A percentile compares a stretch with the other conserved stretches of the same genome.
These are phyloP conservation scores for Cariama cristata DNA, from an alignment of 2,113 vertebrate species.

Conservation along the genomic window DNA sequence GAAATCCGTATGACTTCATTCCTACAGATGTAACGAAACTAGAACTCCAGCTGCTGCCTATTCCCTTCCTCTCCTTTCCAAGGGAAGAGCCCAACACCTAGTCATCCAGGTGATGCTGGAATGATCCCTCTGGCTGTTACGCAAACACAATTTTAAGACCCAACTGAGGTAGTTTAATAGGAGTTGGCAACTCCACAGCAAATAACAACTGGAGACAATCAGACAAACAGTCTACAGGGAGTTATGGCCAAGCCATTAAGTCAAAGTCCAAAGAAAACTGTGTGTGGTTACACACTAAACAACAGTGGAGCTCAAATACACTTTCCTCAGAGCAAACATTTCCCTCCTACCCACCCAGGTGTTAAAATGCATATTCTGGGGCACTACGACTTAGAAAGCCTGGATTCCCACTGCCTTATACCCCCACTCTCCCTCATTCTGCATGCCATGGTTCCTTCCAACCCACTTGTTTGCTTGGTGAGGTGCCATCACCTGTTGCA, in stretches of 20 bases:
- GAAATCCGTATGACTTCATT: background rate
- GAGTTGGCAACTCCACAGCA: background rate
- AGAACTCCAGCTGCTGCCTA: background rate
- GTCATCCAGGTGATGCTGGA: background rate
- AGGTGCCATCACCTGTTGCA: background rate
- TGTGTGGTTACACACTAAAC: no score
- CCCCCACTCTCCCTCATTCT: background rate
- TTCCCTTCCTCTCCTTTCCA: background rate
- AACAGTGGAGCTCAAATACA: background rate
- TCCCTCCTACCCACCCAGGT: background rate
- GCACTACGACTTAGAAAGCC: background rate
- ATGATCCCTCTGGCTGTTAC: background rate
- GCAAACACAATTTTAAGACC: background rate
- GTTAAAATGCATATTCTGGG: background rate
- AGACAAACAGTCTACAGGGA: background rate
- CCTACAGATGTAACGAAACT: background rate
- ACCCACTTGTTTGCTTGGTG: rapidly evolving
- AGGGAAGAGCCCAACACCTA: background rate
- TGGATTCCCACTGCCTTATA: rapidly evolving
- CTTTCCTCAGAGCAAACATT: rapidly evolving
- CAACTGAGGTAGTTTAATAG: background rate
- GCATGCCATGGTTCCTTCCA: rapidly evolving
- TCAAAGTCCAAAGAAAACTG: background rate
- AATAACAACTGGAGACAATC: background rate
- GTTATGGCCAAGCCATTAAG: background rate